A percentile compares a stretch with the other conserved stretches of the same genome.
Conservation (phyloP, 30 jellyfish, hydroid and myxozoan genomes). For the Haliclystus octoradiatus region DNA sequence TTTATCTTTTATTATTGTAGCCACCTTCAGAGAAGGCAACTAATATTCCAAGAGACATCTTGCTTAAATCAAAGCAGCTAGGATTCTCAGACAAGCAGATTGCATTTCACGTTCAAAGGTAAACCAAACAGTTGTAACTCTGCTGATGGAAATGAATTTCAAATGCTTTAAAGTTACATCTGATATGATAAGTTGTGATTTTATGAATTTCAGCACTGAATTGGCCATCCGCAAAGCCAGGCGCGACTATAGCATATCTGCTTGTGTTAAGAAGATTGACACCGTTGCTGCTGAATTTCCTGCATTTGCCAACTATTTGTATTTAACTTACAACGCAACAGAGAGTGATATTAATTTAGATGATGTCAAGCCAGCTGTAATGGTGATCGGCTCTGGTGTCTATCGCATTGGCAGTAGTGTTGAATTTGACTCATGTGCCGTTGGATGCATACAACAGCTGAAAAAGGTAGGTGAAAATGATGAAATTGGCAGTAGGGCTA, state of each 20-base stretch:
- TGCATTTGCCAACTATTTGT: constrained; percentile 90
- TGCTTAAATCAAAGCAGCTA: constrained; percentile 62
- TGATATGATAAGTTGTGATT: no score
- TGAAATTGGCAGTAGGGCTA: no score
- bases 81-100: constrained; percentile 97
- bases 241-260: constrained; percentile 48
- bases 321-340: constrained; percentile 75
- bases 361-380: constrained; percentile 37
- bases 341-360: constrained; percentile 63
- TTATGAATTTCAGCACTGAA: no score
- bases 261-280: constrained; percentile 86
- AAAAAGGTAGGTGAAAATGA: constrained; percentile 67
- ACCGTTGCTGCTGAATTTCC: constrained; percentile 99
- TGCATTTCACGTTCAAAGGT: constrained; percentile 93
- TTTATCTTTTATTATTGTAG: background rate
- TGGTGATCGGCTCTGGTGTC: constrained; percentile 99
- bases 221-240: constrained; percentile 68
- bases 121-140: background rate
- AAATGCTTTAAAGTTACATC: no score
- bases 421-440: constrained; percentile 99
- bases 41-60: constrained; percentile 39
- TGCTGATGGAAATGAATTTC: no score
- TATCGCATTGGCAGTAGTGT: constrained; percentile 98
- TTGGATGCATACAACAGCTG: constrained; percentile 86
- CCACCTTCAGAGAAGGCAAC: constrained; percentile 44